phyloP scores from a whole-genome alignment of 2,113 vertebrate species.

The Odobenus rosmarus region DNA sequence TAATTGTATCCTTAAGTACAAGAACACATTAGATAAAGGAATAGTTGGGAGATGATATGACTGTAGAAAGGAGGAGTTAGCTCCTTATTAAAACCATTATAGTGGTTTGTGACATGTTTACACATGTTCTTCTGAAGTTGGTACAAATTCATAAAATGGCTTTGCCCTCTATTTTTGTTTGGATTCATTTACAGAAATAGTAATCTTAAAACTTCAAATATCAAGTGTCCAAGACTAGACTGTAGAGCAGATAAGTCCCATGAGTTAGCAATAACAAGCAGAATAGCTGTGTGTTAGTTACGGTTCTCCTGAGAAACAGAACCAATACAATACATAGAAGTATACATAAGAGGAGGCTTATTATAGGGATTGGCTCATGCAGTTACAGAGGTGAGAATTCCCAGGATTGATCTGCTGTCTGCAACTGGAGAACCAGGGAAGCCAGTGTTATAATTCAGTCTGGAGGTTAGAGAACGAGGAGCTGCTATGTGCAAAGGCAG shows the following conservation, averaged over 20 bases:
- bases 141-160: not conserved
- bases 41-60: not conserved
- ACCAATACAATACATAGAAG: not conserved
- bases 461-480: not conserved
- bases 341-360: not conserved
- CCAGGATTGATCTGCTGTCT: not conserved
- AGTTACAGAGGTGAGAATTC: not conserved
- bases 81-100: not conserved
- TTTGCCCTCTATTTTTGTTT: not conserved
- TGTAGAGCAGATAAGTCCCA: not conserved
- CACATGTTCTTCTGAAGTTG: not conserved
- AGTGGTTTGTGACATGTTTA: not conserved
- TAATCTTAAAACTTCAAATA: not conserved
- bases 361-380: not conserved
- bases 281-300: not conserved
- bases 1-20: not conserved
- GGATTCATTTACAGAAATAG: not conserved
- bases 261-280: not conserved
- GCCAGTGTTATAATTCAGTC: not conserved
- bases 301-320: not conserved
- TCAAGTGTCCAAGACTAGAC: not conserved
- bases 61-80: not conserved
- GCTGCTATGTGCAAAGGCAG: not conserved
- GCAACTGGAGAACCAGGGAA: not conserved
- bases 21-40: not conserved